These are phyloP conservation scores for Pseudomyrmex dendroicus DNA, from an alignment of 1,140 invertebrate genomes.

Conservation along the genomic window DNA sequence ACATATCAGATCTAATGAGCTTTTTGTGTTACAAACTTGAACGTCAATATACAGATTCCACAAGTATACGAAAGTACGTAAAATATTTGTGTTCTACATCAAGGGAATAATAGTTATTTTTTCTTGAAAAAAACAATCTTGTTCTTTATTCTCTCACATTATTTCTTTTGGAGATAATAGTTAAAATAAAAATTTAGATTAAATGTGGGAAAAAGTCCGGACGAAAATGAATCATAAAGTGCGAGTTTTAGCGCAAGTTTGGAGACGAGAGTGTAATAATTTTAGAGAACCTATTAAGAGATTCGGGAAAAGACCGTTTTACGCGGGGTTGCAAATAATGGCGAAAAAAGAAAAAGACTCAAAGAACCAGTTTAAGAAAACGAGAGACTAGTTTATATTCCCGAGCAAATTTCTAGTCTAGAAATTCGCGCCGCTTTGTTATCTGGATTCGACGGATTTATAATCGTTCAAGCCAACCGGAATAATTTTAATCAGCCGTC, in stretches of 20 bases:
- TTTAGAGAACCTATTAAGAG: neutral
- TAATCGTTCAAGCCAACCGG: neutral
- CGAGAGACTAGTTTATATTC: neutral
- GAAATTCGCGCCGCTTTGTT: slow-evolving; percentile 6
- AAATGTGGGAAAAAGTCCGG: neutral
- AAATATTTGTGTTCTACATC: neutral
- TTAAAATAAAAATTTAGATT: neutral
- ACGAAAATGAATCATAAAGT: neutral
- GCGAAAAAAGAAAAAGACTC: neutral
- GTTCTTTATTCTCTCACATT: neutral
- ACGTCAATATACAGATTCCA: no score
- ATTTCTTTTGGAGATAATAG: neutral
- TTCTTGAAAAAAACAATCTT: no score
- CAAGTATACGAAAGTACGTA: neutral
- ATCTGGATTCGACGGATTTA: slow-evolving; percentile 40
- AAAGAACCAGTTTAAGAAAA: neutral
- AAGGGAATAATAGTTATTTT: neutral
- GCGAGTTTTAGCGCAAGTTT: neutral
- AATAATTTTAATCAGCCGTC: slow-evolving; percentile 46
- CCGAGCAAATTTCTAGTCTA: neutral
- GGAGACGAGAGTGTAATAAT: neutral
- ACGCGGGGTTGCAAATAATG: neutral
- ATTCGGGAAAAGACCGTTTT: neutral
- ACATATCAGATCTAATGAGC: neutral
- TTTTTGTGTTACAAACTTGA: neutral